Evolutionary conservation across 2,888 invertebrate species (phyloP).

Genomic region (Diadegma fenestrale): DNA sequence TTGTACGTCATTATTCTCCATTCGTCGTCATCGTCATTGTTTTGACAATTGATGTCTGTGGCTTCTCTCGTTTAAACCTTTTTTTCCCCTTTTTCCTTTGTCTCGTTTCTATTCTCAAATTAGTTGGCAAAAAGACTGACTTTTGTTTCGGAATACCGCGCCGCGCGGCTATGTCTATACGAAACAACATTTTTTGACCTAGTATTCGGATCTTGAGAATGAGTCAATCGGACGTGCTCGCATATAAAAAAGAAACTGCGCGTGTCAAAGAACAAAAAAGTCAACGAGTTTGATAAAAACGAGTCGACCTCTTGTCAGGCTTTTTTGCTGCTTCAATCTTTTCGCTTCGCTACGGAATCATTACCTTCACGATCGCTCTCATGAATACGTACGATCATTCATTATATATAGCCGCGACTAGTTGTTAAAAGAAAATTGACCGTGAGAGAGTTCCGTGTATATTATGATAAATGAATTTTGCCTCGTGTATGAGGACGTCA

Average conservation of each 20-base stretch:
- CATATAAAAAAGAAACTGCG: neutral
- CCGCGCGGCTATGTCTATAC: neutral
- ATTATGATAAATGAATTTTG: neutral
- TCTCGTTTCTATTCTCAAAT: slow-evolving; percentile 9
- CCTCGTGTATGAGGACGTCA: slow-evolving; percentile 40
- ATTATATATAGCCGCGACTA: slow-evolving; percentile 2
- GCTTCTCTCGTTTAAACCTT: slow-evolving; percentile 6
- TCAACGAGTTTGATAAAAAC: neutral
- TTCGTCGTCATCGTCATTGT: slow-evolving; percentile 47
- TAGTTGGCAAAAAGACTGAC: neutral
- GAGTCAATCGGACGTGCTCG: neutral
- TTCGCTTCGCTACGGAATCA: slow-evolving; percentile 38
- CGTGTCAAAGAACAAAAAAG: neutral
- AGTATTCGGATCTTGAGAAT: neutral
- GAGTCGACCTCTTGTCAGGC: slow-evolving; percentile 3
- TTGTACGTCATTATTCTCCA: slow-evolving; percentile 29
- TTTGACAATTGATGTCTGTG: slow-evolving; percentile 45
- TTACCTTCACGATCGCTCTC: slow-evolving; percentile 51
- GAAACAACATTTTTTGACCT: neutral
- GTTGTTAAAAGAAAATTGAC: slow-evolving; percentile 56
- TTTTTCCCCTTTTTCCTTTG: slow-evolving; percentile 5
- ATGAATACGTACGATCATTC: slow-evolving; percentile 26
- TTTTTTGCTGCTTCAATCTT: slow-evolving; percentile 6
- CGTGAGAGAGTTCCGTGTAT: slow-evolving; percentile 62
- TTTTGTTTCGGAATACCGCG: slow-evolving; percentile 13